Evolutionary conservation across 2,113 vertebrate genomes (phyloP).

Genomic region (Cromileptes altivelis): DNA sequence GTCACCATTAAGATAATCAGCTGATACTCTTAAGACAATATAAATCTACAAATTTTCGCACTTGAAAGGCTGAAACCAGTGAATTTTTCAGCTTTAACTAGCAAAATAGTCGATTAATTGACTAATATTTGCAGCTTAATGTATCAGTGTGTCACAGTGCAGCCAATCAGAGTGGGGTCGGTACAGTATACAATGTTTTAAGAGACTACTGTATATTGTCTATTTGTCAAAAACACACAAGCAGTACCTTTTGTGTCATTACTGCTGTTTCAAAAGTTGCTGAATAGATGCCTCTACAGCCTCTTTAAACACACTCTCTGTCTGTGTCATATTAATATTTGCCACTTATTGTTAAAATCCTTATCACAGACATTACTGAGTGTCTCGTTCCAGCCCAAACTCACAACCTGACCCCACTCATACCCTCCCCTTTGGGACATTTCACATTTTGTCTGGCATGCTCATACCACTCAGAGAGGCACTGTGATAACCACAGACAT

Average conservation of each 20-base stretch:
- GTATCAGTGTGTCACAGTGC: not conserved
- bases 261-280: not conserved
- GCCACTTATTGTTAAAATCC: not conserved
- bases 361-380: not conserved
- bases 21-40: not conserved
- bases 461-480: slow-evolving; percentile 4
- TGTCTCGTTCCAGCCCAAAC: not conserved
- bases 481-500: slow-evolving; percentile 34
- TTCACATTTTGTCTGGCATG: slow-evolving; percentile 27
- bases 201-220: not conserved
- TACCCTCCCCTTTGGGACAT: not conserved
- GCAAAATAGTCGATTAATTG: not conserved
- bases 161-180: not conserved
- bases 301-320: slow-evolving; percentile 21
- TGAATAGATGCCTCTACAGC: not conserved
- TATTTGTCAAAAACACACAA: not conserved
- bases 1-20: not conserved
- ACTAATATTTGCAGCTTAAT: not conserved
- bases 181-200: not conserved
- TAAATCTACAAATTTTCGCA: not conserved
- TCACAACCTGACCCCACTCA: slow-evolving; percentile 4
- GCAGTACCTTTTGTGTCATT: not conserved
- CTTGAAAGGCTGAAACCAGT: not conserved
- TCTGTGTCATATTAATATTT: not conserved
- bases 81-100: not conserved